Evolutionary conservation across 2,113 vertebrate species (phyloP).

Genomic region (Corydoras maculifer): DNA sequence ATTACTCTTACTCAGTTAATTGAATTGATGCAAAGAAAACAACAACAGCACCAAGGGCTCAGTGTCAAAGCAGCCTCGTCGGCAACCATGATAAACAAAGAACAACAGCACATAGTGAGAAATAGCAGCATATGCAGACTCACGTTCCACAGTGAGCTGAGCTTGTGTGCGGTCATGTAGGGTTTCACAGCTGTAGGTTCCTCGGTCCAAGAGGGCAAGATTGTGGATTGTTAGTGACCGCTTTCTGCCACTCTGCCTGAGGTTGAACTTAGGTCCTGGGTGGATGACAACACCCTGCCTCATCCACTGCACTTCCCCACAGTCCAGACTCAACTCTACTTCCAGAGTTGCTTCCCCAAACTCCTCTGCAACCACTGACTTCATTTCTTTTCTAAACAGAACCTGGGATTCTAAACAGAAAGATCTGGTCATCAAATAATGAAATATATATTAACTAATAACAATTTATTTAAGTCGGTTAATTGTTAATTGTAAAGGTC

Average conservation of each 20-base stretch:
- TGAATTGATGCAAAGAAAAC: slow-evolving; percentile 49
- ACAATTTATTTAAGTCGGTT: background rate
- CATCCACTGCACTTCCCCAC: slow-evolving; percentile 81
- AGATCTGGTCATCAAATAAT: background rate
- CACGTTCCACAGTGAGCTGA: slow-evolving; percentile 82
- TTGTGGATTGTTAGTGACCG: slow-evolving; percentile 72
- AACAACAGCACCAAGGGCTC: slow-evolving; percentile 32
- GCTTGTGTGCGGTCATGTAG: slow-evolving; percentile 86
- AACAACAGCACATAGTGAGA: slow-evolving; percentile 55
- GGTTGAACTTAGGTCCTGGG: slow-evolving; percentile 63
- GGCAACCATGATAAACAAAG: slow-evolving; percentile 57
- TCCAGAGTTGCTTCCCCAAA: slow-evolving; percentile 71
- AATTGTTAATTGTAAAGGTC: too few relatives aligned
- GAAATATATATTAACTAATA: background rate
- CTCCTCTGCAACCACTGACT: slow-evolving; percentile 73
- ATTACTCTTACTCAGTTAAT: slow-evolving; percentile 59
- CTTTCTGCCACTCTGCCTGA: slow-evolving; percentile 61
- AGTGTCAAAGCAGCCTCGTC: slow-evolving; percentile 13
- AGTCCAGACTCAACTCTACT: slow-evolving; percentile 77
- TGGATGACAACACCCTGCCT: slow-evolving; percentile 84
- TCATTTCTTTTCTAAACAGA: slow-evolving; percentile 75
- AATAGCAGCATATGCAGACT: slow-evolving; percentile 59
- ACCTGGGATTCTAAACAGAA: slow-evolving; percentile 76
- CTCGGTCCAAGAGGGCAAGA: slow-evolving; percentile 70
- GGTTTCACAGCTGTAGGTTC: slow-evolving; percentile 86